Evolutionary conservation across 2,113 vertebrate genomes (phyloP).

Genomic region (Thinocorus orbignyianus): DNA sequence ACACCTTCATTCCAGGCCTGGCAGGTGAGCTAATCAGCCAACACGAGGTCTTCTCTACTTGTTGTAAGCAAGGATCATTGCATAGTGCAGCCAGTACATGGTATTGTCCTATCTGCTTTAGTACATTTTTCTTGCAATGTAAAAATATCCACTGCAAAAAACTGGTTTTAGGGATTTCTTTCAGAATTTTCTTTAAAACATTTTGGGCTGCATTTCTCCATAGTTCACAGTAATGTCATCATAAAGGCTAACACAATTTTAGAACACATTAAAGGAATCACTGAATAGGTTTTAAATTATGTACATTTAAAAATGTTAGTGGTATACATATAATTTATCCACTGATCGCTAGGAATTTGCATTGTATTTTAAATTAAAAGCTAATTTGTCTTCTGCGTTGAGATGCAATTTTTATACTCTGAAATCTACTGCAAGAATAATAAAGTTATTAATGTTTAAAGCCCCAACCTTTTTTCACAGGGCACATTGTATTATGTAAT

Average conservation of each 20-base stretch:
- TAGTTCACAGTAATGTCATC: background rate
- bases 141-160: background rate
- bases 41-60: background rate
- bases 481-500: background rate
- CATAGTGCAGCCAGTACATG: background rate
- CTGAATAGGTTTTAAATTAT: slow-evolving; percentile 11
- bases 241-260: background rate
- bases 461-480: slow-evolving; percentile 28
- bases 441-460: slow-evolving; percentile 58
- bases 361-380: slow-evolving; percentile 44
- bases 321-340: background rate
- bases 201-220: background rate
- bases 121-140: background rate
- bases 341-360: background rate
- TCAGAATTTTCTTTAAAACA: background rate
- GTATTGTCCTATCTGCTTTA: background rate
- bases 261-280: background rate
- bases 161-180: background rate
- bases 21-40: background rate
- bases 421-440: slow-evolving; percentile 20
- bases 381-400: slow-evolving; percentile 2
- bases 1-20: background rate
- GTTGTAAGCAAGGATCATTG: background rate
- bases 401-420: background rate
- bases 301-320: background rate